A percentile compares a stretch with the other conserved stretches of the same genome.
Evolutionary conservation across 2,888 invertebrate species (phyloP).

Genomic region (Pemphredon lugubris): DNA sequence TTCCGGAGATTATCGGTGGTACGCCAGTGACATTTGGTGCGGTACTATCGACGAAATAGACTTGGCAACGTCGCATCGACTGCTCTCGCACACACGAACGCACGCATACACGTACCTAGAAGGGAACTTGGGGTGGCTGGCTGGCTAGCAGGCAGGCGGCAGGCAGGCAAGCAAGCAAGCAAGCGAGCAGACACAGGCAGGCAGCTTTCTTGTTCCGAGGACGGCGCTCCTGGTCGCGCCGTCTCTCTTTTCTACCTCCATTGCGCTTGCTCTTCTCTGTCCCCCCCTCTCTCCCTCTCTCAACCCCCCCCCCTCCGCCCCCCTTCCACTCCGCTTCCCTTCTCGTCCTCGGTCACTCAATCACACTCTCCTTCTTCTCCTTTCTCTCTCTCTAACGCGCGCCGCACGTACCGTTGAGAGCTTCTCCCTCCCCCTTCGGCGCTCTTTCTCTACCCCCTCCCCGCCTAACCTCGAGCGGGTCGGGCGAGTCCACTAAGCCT

Average conservation of each 20-base stretch:
- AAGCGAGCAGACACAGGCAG: conserved; percentile 51
- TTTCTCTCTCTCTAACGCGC: conserved; percentile 35
- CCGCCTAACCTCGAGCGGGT: conserved; percentile 68
- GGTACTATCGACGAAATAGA: conserved; percentile 66
- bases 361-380: background rate
- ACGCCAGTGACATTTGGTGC: conserved; percentile 66
- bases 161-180: conserved; percentile 58
- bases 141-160: conserved; percentile 57
- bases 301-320: conserved; percentile 61
- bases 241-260: conserved; percentile 70
- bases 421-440: conserved; percentile 50
- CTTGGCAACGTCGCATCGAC: conserved; percentile 76
- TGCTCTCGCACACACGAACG: conserved; percentile 63
- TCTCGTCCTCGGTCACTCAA: conserved; percentile 38
- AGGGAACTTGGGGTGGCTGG: conserved; percentile 73
- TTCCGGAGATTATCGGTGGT: conserved; percentile 37
- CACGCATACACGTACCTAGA: conserved; percentile 62
- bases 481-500: conserved; percentile 79
- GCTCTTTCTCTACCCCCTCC: conserved; percentile 55
- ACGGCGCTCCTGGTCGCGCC: conserved; percentile 72
- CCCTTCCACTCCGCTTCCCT: conserved; percentile 62
- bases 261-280: conserved; percentile 65
- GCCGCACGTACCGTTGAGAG: conserved; percentile 65
- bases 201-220: conserved; percentile 74
- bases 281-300: conserved; percentile 42